Percentiles rank a stretch among this genome's conserved stretches.
Conservation (phyloP, 2,888 invertebrate genomes). For the Tenthredo livida region DNA sequence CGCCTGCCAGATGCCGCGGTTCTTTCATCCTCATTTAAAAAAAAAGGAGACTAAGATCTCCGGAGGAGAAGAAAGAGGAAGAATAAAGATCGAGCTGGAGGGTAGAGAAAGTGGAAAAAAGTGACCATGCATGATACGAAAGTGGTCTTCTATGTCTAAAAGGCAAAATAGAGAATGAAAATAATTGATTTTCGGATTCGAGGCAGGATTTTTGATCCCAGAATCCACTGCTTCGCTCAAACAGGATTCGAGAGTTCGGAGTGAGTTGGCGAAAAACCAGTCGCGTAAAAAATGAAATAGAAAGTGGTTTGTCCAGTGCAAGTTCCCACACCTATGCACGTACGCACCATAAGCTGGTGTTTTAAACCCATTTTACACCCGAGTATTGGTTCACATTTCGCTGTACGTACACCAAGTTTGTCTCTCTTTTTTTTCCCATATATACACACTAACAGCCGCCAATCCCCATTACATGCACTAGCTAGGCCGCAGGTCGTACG, state of each 20-base stretch:
- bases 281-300: constrained; percentile 72
- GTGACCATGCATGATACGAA: too few relatives aligned
- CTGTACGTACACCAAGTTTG: not conserved
- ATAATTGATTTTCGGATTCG: not conserved
- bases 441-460: not conserved
- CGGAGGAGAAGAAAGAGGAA: not conserved
- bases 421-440: not conserved
- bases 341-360: not conserved
- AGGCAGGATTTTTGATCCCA: not conserved
- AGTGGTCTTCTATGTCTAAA: not conserved
- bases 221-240: not conserved
- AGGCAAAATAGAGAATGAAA: not conserved
- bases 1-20: constrained; percentile 66
- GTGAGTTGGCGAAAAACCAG: constrained; percentile 28
- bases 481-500: constrained; percentile 5
- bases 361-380: not conserved
- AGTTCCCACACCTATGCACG: not conserved
- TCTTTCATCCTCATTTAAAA: constrained; percentile 62
- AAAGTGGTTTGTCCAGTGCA: constrained; percentile 77
- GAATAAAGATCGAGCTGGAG: not conserved
- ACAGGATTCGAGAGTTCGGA: not conserved
- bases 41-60: not conserved
- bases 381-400: not conserved
- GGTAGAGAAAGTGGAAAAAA: not conserved
- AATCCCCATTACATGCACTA: constrained; percentile 29